These are phyloP conservation scores for Dioctria linearis DNA, from an alignment of 2,888 invertebrate genomes.

Conservation along the genomic window DNA sequence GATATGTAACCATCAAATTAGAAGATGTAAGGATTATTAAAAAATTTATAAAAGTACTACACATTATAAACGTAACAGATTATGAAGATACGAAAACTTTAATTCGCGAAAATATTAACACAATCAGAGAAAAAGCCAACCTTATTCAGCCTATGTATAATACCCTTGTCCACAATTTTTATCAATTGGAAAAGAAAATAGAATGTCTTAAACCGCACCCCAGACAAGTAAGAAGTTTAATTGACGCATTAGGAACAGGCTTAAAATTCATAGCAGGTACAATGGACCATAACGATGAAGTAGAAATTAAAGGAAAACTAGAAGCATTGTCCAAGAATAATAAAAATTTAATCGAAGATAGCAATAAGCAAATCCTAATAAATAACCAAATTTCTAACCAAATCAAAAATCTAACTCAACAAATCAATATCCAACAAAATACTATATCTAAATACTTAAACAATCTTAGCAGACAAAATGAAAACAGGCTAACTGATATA, in stretches of 20 bases:
- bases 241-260: not conserved
- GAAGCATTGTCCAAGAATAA: not conserved
- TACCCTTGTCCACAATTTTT: not conserved
- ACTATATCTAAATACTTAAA: not conserved
- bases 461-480: not conserved
- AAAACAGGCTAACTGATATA: not conserved
- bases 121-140: not conserved
- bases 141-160: not conserved
- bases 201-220: not conserved
- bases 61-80: slow-evolving; percentile 12
- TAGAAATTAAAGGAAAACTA: not conserved
- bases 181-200: not conserved
- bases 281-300: slow-evolving; percentile 18
- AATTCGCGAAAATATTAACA: slow-evolving; percentile 13
- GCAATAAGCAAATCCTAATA: slow-evolving; percentile 12
- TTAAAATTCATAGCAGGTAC: slow-evolving; percentile 5
- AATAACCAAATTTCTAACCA: slow-evolving; percentile 4
- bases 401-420: slow-evolving; percentile 13
- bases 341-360: slow-evolving; percentile 4
- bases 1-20: not conserved
- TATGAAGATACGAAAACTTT: not conserved
- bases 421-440: not conserved
- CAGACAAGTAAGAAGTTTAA: not conserved
- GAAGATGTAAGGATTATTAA: not conserved
- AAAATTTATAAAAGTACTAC: slow-evolving; percentile 5